Evolutionary conservation across 2,113 vertebrate species (phyloP), one percentile per base, ranked within the genome.

Genomic region (Suncus etruscus): DNA sequence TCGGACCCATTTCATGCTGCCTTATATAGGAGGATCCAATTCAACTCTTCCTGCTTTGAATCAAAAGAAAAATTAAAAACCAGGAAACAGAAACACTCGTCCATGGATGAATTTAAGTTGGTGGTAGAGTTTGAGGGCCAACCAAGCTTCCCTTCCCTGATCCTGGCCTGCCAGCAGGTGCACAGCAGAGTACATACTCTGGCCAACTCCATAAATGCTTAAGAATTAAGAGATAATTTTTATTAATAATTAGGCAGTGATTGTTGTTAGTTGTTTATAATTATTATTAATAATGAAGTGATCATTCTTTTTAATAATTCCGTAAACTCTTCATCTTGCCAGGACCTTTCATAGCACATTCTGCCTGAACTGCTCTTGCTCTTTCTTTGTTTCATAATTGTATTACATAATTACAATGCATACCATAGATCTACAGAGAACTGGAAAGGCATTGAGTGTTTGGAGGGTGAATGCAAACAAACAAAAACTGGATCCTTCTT

Each of bases 381-480:
- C 61, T 61, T 83, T 85, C 39, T 63, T n/a, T 39, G 47, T 61
- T 83, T 85, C 32, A 50, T 68, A 74, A 73, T 50, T 29, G 3
- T 66, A 50, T 25, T 50, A 39, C 58, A 65, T 66, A 82, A 89
- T 51, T 45, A 3, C 70, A 82, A 29, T n/a, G 31, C 16, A 16
- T 50, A 25, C 39, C 48, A 15, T 15, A 45, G 2, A 45, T 50
- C 11, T 48, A 16, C 15, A 27, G 48, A 47, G 25, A 47, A 75
- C 14, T 31, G 48, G 61, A 47, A 22, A 58, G 51, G 45, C 1
- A 0, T 45, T 63, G 79, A 83, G 25, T 61, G 24, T 87, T 80
- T 87, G 66, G 79, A 77, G 63, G 79, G 74, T 72, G 73, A 83
- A 78, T 9, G 65, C 25, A 83, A 27, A 47, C 58, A 80, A 69